Percentiles rank a stretch among this genome's conserved stretches.
These are phyloP conservation scores for Bimastos eiseni DNA, from an alignment of 2,888 invertebrate genomes.

Conservation along the genomic window DNA sequence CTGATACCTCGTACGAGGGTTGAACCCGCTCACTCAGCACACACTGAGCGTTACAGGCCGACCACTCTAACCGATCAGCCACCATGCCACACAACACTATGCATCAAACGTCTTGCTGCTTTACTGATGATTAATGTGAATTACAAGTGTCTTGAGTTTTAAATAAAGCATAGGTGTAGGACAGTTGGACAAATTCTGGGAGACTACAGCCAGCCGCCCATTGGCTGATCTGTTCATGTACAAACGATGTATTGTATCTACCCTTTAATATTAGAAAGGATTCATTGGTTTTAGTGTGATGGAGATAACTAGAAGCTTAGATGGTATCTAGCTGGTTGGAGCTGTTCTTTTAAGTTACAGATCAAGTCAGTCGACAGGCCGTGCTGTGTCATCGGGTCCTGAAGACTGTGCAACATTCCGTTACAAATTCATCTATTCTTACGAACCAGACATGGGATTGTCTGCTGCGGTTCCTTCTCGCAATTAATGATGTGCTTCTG, in stretches of 20 bases:
- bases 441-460: constrained; percentile 89
- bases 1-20: no score
- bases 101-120: not conserved
- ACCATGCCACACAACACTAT: no score
- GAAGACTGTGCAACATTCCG: constrained; percentile 66
- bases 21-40: no score
- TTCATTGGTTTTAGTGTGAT: not conserved
- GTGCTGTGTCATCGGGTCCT: constrained; percentile 66
- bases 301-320: not conserved
- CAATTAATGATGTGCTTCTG: constrained; percentile 86
- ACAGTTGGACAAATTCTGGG: no score
- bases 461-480: constrained; percentile 80
- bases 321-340: constrained; percentile 22
- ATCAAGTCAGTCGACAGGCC: constrained; percentile 67
- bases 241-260: not conserved
- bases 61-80: no score
- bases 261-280: not conserved
- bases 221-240: no score
- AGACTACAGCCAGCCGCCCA: no score
- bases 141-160: no score
- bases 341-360: constrained; percentile 19
- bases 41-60: no score
- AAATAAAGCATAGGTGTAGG: no score
- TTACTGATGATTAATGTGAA: not conserved
- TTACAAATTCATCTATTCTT: constrained; percentile 75